Conservation (phyloP, 2,888 invertebrate species). For the Bruchidius siliquastri region DNA sequence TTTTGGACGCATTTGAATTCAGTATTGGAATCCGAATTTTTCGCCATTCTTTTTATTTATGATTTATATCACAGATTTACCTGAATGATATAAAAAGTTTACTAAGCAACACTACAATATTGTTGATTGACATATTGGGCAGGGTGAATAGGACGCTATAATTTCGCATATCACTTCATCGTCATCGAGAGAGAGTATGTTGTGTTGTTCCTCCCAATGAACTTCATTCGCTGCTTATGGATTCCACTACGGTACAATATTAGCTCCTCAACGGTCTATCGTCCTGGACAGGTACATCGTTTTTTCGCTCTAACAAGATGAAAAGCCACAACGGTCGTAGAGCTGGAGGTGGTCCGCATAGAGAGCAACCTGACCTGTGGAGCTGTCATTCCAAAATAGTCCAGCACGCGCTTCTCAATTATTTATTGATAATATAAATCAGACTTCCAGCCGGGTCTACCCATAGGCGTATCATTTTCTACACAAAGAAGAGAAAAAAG, state of each 20-base stretch:
- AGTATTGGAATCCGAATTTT: too few species aligned
- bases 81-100: too few species aligned
- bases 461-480: neutral
- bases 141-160: too few species aligned
- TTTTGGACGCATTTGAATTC: too few species aligned
- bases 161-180: too few species aligned
- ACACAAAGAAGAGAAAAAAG: too few species aligned
- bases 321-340: neutral
- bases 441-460: conserved; percentile 15
- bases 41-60: too few species aligned
- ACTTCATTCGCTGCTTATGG: neutral
- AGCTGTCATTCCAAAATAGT: conserved; percentile 26
- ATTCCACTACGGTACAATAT: neutral
- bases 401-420: conserved; percentile 28
- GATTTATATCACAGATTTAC: too few species aligned
- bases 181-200: too few species aligned
- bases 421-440: conserved; percentile 33
- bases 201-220: neutral
- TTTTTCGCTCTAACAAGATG: neutral
- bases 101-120: too few species aligned
- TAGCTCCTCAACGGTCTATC: neutral
- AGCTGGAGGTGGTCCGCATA: conserved; percentile 15
- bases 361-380: neutral
- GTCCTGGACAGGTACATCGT: neutral
- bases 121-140: too few species aligned